A percentile compares a stretch with the other conserved stretches of the same genome.
Evolutionary conservation across 2,113 vertebrate genomes (phyloP).

Genomic region (Muntiacus reevesi): DNA sequence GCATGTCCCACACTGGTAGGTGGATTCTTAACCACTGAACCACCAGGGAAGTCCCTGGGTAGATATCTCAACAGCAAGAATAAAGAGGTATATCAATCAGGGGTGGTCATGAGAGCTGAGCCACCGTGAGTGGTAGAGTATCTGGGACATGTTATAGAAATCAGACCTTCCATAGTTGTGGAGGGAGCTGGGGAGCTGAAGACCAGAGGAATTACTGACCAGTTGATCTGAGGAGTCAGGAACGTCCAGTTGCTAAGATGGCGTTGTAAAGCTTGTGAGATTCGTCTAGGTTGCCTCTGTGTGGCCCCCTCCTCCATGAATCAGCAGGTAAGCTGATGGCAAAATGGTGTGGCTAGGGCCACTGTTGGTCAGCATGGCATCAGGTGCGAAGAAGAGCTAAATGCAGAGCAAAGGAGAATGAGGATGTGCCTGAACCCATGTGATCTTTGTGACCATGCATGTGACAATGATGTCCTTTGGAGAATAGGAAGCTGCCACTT

Average conservation of each 20-base stretch:
- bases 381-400: not conserved
- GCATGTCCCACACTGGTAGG: not conserved
- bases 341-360: not conserved
- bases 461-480: not conserved
- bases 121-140: not conserved
- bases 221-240: not conserved
- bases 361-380: not conserved
- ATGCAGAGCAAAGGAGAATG: not conserved
- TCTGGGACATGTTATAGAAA: not conserved
- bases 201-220: not conserved
- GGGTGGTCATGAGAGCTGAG: not conserved
- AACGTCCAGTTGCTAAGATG: not conserved
- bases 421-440: not conserved
- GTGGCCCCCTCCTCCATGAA: not conserved
- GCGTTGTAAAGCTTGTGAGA: not conserved
- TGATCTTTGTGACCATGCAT: not conserved
- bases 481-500: not conserved
- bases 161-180: not conserved
- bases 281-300: not conserved
- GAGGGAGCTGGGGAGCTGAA: not conserved
- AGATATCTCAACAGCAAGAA: not conserved
- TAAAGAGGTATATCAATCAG: not conserved
- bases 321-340: not conserved
- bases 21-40: not conserved
- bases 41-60: not conserved